Percentiles rank a stretch among this genome's conserved stretches.
These are phyloP conservation scores for Champsocephalus esox DNA, from an alignment of 2,797 vertebrate species.

Conservation along the genomic window DNA sequence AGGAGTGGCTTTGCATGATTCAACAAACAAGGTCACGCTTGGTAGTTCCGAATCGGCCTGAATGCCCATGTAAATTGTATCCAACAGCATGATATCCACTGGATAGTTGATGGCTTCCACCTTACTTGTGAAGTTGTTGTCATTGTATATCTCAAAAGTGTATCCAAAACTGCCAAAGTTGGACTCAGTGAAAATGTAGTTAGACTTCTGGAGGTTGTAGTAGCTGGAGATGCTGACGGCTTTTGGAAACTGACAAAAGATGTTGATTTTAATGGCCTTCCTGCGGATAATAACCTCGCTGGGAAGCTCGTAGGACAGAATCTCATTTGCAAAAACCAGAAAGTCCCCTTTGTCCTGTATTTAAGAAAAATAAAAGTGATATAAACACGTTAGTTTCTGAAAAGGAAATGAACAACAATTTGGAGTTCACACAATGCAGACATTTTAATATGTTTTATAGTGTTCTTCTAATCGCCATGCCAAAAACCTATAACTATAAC, in stretches of 20 bases:
- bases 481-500: background rate
- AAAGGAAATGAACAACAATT: background rate
- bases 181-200: conserved; percentile 82
- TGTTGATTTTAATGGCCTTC: conserved; percentile 58
- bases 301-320: conserved; percentile 69
- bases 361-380: background rate
- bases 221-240: conserved; percentile 63
- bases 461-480: background rate
- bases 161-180: conserved; percentile 81
- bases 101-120: conserved; percentile 71
- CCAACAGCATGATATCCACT: conserved; percentile 73
- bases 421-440: background rate
- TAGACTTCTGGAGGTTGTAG: conserved; percentile 66
- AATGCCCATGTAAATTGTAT: conserved; percentile 80
- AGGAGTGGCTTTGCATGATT: conserved; percentile 83
- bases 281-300: conserved; percentile 67
- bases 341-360: conserved; percentile 75
- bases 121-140: conserved; percentile 59
- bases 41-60: conserved; percentile 71
- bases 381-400: background rate
- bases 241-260: conserved; percentile 80
- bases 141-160: conserved; percentile 69
- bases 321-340: conserved; percentile 76
- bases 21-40: conserved; percentile 77
- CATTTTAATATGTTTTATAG: background rate